A percentile compares a stretch with the other conserved stretches of the same genome.
These are phyloP conservation scores for Panthera tigris DNA, from an alignment of 2,113 vertebrate genomes.

Conservation along the genomic window DNA sequence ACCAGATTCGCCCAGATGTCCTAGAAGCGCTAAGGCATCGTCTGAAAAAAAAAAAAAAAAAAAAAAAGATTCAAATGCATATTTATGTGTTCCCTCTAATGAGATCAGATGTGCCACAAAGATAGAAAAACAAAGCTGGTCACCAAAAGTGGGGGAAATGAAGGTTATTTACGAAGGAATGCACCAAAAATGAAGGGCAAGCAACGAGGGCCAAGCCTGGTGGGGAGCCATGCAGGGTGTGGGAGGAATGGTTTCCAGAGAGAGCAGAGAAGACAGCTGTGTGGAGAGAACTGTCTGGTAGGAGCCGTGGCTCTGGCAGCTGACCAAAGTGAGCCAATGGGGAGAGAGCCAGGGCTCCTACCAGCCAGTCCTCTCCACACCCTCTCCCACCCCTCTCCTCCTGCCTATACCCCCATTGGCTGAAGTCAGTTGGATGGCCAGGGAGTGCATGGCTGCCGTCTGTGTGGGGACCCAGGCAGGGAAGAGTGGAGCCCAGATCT, in stretches of 20 bases:
- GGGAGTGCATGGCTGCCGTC: no score
- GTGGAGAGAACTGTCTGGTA: not conserved
- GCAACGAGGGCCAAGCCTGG: not conserved
- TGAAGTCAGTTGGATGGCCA: not conserved
- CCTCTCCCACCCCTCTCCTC: not conserved
- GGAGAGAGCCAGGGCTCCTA: not conserved
- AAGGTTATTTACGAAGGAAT: not conserved
- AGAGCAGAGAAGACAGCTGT: not conserved
- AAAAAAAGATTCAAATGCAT: not conserved
- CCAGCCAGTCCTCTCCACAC: no score
- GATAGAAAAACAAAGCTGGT: not conserved
- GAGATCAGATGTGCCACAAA: not conserved
- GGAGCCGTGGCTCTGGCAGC: not conserved
- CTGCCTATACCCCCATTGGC: not conserved
- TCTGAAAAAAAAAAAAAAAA: not conserved
- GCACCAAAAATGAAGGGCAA: not conserved
- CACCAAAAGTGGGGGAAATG: not conserved
- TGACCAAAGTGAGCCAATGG: no score
- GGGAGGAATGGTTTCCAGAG: not conserved
- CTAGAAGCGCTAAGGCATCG: not conserved
- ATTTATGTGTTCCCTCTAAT: not conserved
- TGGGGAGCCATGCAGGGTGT: not conserved
- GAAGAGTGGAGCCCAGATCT: not conserved
- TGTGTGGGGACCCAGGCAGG: accelerated
- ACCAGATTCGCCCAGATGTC: not conserved